These are phyloP conservation scores for Diarsia rubi DNA, from an alignment of 2,888 invertebrate species.

Conservation along the genomic window DNA sequence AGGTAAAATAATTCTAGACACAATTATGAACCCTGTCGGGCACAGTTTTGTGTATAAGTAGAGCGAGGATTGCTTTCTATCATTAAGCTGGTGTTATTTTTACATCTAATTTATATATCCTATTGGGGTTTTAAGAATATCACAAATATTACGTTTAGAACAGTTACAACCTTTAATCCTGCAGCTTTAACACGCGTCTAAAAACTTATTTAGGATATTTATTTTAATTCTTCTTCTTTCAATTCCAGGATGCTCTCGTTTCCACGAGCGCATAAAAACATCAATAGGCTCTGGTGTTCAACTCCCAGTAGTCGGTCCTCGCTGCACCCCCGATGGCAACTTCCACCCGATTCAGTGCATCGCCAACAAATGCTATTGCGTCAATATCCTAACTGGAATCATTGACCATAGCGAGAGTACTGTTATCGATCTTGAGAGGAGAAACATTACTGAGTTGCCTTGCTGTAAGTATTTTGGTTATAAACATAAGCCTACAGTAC, in stretches of 20 bases:
- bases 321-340: conserved; percentile 92
- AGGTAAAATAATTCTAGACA: too few relatives aligned
- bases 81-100: too few relatives aligned
- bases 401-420: conserved; percentile 70
- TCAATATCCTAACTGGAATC: conserved; percentile 89
- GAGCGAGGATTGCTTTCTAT: too few relatives aligned
- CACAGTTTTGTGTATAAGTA: too few relatives aligned
- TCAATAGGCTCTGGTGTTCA: conserved; percentile 80
- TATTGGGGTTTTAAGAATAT: not conserved
- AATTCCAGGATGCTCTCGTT: conserved; percentile 90
- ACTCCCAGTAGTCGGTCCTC: conserved; percentile 84
- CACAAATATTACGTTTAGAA: not conserved
- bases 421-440: conserved; percentile 79
- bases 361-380: conserved; percentile 91
- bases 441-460: conserved; percentile 78
- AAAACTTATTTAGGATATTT: not conserved
- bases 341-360: conserved; percentile 93
- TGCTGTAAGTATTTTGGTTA: conserved; percentile 84
- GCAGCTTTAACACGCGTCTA: not conserved
- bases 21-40: too few relatives aligned
- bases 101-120: too few relatives aligned
- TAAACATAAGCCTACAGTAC: too few relatives aligned
- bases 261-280: conserved; percentile 86
- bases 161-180: not conserved
- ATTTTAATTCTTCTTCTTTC: not conserved